Evolutionary conservation across 2,797 vertebrate species (phyloP).

Genomic region (Cynopterus sphinx): DNA sequence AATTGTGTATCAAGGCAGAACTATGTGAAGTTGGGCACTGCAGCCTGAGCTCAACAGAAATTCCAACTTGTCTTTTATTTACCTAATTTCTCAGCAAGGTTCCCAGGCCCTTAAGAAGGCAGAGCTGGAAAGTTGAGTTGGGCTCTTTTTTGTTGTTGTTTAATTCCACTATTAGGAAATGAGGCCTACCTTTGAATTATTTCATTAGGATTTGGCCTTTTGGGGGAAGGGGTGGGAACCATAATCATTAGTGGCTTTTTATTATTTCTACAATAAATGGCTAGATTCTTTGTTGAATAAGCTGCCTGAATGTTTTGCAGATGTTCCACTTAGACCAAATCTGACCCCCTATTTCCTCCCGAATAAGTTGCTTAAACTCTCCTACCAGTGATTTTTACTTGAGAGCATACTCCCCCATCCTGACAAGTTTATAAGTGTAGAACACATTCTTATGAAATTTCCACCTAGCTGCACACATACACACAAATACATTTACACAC

Average conservation of each 20-base stretch:
- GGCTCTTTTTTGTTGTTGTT: conserved; percentile 83
- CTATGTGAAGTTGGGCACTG: conserved; percentile 66
- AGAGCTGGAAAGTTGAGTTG: conserved; percentile 86
- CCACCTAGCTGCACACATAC: conserved; percentile 27
- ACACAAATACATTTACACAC: neutral
- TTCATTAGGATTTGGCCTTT: conserved; percentile 79
- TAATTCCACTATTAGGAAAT: conserved; percentile 75
- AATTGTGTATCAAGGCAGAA: conserved; percentile 83
- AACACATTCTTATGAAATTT: conserved; percentile 54
- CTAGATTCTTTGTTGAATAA: conserved; percentile 75
- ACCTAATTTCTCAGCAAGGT: conserved; percentile 86
- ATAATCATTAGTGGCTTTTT: conserved; percentile 76
- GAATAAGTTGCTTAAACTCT: conserved; percentile 69
- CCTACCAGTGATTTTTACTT: conserved; percentile 41
- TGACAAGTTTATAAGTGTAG: neutral
- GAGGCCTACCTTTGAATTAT: conserved; percentile 73
- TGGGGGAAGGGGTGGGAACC: conserved; percentile 72
- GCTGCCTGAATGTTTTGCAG: conserved; percentile 78
- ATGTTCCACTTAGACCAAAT: conserved; percentile 79
- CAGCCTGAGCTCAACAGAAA: conserved; percentile 79
- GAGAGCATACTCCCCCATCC: neutral
- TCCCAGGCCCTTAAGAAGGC: conserved; percentile 86
- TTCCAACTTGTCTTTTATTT: conserved; percentile 86
- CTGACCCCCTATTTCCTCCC: conserved; percentile 68
- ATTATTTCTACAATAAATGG: conserved; percentile 80